Evolutionary conservation across 2,888 invertebrate species (phyloP).

Genomic region (Hyles lineata): DNA sequence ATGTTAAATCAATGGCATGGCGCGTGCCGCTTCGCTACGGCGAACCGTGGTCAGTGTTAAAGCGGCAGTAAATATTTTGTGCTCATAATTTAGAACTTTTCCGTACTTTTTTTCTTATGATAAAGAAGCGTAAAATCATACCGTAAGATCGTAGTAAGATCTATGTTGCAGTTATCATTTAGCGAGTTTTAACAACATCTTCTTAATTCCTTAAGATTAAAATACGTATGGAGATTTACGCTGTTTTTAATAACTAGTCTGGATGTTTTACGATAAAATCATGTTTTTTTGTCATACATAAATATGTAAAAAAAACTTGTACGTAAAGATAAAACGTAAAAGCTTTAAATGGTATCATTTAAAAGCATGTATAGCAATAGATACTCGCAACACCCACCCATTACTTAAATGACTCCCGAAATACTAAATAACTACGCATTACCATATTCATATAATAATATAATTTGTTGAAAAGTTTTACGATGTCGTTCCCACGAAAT

Average conservation of each 20-base stretch:
- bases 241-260: no score
- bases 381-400: background rate
- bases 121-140: no score
- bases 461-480: constrained; percentile 15
- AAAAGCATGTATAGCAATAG: no score
- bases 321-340: background rate
- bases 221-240: no score
- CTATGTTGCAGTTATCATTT: no score
- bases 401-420: constrained; percentile 3
- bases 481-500: constrained; percentile 4
- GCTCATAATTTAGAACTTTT: no score
- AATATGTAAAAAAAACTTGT: background rate
- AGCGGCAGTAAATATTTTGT: background rate
- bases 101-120: no score
- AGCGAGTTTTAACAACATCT: no score
- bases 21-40: constrained; percentile 9
- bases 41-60: background rate
- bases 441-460: constrained; percentile 9
- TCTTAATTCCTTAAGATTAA: no score
- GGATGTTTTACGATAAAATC: no score
- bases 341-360: background rate
- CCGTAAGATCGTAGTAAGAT: no score
- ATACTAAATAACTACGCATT: background rate
- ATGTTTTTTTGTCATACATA: background rate
- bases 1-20: background rate